Conservation (phyloP, 1,140 invertebrate genomes). For the Maniola jurtina region DNA sequence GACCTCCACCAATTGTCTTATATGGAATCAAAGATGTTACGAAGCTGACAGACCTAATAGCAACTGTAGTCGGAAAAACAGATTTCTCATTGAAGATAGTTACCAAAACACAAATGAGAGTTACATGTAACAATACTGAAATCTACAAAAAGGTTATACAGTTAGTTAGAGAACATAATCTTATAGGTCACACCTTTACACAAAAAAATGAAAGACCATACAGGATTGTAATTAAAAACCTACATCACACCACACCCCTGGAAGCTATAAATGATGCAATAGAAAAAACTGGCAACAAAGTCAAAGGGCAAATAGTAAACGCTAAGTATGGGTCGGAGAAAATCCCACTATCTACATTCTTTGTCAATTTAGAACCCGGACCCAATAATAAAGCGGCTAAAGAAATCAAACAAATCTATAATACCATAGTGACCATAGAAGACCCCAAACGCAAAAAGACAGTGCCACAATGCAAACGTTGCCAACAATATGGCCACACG, state of each 20-base stretch:
- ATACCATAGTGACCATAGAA: not conserved
- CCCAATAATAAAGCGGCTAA: not conserved
- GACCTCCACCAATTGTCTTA: not conserved
- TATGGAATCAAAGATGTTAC: not conserved
- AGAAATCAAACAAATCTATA: not conserved
- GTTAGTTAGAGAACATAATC: not conserved
- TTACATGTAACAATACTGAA: not conserved
- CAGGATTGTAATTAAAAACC: conserved; percentile 1
- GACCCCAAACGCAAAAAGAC: not conserved
- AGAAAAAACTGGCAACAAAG: not conserved
- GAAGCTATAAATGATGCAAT: not conserved
- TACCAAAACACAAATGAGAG: not conserved
- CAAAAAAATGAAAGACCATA: not conserved
- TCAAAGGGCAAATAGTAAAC: not conserved
- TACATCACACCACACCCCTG: not conserved
- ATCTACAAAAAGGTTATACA: not conserved
- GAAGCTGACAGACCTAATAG: not conserved
- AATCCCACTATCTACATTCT: not conserved
- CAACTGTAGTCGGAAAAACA: not conserved
- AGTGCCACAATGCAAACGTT: not conserved
- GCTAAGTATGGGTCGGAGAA: not conserved
- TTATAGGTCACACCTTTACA: not conserved
- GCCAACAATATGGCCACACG: conserved; percentile 9
- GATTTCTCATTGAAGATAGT: not conserved
- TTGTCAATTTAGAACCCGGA: not conserved